These are phyloP conservation scores for Lagria hirta DNA, from an alignment of 2,888 invertebrate species.

Conservation along the genomic window DNA sequence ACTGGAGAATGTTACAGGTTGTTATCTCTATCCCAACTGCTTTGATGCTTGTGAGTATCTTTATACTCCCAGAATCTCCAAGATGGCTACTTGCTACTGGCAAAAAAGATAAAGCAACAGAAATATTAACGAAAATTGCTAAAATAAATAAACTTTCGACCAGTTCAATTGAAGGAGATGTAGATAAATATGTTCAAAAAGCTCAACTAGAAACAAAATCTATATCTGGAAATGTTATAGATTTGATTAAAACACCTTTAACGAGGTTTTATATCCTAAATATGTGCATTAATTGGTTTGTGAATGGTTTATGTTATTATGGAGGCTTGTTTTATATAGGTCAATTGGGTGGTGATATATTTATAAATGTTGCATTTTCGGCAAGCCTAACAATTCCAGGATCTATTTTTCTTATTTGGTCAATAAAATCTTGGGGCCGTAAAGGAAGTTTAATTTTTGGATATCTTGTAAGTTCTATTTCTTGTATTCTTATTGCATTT, in stretches of 20 bases:
- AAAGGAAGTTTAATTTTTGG: constrained; percentile 66
- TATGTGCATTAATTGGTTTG: constrained; percentile 79
- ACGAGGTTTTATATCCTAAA: constrained; percentile 71
- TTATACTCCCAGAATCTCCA: no score
- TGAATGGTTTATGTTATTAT: constrained; percentile 84
- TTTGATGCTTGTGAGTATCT: no score
- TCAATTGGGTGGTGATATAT: constrained; percentile 77
- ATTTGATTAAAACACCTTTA: constrained; percentile 69
- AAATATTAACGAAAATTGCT: no score
- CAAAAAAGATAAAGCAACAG: no score
- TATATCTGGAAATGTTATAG: constrained; percentile 59
- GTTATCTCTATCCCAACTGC: no score
- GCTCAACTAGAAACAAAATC: no score
- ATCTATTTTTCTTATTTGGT: constrained; percentile 60
- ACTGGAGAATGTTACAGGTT: no score
- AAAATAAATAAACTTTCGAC: no score
- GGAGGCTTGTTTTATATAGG: constrained; percentile 86
- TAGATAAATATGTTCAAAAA: no score
- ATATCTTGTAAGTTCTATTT: constrained; percentile 65
- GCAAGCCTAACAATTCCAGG: constrained; percentile 69
- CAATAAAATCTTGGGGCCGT: constrained; percentile 67
- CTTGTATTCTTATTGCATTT: constrained; percentile 65
- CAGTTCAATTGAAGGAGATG: no score
- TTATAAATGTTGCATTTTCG: constrained; percentile 81
- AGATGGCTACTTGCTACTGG: no score